Conservation (phyloP, 2,888 invertebrate species). For the Zeuzera pyrina region DNA sequence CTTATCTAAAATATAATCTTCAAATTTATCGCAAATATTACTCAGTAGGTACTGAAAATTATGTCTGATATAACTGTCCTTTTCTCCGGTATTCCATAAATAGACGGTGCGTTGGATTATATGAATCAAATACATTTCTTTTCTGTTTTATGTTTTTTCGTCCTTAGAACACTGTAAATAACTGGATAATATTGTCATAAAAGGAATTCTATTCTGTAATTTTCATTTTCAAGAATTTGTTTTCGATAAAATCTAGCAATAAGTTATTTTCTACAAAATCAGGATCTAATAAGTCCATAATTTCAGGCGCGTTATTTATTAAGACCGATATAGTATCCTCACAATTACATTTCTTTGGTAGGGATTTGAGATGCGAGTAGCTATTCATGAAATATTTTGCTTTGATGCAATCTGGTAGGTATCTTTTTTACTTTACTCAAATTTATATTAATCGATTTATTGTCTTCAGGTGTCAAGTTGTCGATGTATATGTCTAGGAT, state of each 20-base stretch:
- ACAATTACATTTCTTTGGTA: conserved; percentile 13
- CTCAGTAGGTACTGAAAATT: conserved; percentile 20
- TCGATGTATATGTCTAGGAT: conserved; percentile 38
- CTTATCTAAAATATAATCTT: conserved; percentile 6
- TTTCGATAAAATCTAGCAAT: conserved; percentile 17
- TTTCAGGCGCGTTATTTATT: conserved; percentile 8
- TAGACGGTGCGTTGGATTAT: conserved; percentile 23
- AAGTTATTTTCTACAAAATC: conserved; percentile 25
- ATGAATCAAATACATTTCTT: conserved; percentile 21
- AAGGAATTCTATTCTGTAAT: not conserved
- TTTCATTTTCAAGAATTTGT: conserved; percentile 12
- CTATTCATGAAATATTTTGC: conserved; percentile 32
- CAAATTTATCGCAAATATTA: not conserved
- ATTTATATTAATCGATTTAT: conserved; percentile 34
- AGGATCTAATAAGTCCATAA: conserved; percentile 26
- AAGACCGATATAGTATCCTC: not conserved
- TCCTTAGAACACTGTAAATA: conserved; percentile 24
- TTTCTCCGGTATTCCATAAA: conserved; percentile 24
- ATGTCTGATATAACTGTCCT: conserved; percentile 18
- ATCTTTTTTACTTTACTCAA: conserved; percentile 25
- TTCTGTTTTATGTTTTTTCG: conserved; percentile 21
- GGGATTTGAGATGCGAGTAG: conserved; percentile 33
- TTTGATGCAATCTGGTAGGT: conserved; percentile 27
- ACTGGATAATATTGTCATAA: not conserved
- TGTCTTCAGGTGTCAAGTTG: conserved; percentile 37